phyloP scores from a whole-genome alignment of 2,113 vertebrate species.

The Saguinus midas region DNA sequence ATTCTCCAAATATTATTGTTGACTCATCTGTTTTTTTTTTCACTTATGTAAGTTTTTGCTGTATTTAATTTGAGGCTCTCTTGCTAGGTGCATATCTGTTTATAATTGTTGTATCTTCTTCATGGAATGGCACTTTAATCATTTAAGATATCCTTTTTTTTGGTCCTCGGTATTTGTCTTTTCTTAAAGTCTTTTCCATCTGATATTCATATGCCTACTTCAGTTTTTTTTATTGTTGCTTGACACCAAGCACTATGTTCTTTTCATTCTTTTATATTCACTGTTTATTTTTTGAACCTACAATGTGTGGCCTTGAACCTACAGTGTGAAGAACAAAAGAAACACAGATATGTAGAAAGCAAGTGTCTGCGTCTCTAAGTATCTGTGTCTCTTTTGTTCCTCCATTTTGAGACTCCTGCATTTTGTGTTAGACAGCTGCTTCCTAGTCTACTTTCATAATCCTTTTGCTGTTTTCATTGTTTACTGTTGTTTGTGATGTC shows the following conservation, averaged over 20 bases:
- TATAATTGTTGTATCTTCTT: background rate
- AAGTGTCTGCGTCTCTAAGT: background rate
- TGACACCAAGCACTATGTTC: background rate
- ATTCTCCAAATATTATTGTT: background rate
- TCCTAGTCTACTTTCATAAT: background rate
- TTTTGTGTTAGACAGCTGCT: background rate
- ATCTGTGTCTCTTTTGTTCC: background rate
- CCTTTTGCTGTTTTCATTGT: background rate
- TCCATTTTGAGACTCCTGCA: background rate
- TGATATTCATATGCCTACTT: background rate
- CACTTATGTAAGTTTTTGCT: background rate
- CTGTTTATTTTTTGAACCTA: background rate
- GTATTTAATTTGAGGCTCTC: background rate
- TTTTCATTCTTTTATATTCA: background rate
- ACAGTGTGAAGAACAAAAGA: too few species aligned
- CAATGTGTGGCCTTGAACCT: too few species aligned
- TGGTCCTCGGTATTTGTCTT: background rate
- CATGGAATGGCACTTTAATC: background rate
- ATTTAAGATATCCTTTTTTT: background rate
- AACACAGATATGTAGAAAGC: too few species aligned
- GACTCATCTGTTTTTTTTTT: background rate
- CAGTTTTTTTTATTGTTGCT: background rate
- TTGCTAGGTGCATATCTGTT: background rate
- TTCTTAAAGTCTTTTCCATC: background rate
- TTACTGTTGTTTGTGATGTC: background rate